phyloP scores from a whole-genome alignment of 2,888 invertebrate genomes.

The Torymus auratus region DNA sequence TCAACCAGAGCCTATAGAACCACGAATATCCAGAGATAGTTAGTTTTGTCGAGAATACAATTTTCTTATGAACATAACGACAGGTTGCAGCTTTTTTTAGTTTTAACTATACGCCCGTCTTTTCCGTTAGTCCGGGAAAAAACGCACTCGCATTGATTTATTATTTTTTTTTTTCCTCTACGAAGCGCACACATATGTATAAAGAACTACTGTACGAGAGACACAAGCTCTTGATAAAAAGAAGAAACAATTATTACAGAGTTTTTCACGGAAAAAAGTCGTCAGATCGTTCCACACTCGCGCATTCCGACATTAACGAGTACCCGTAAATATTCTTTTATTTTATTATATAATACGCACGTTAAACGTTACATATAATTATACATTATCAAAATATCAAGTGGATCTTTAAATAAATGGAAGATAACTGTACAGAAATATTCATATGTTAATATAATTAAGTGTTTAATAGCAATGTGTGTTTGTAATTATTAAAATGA shows the following conservation, averaged over 20 bases:
- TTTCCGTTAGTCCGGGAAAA: conserved; percentile 32
- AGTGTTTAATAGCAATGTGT: no score
- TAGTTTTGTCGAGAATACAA: conserved; percentile 54
- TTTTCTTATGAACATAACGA: conserved; percentile 56
- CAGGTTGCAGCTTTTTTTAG: conserved; percentile 42
- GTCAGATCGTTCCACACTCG: conserved; percentile 7
- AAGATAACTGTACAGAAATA: no score
- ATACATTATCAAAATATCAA: no score
- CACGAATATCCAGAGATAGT: conserved; percentile 56
- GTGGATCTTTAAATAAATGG: not conserved
- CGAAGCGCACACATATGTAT: conserved; percentile 58
- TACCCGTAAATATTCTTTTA: conserved; percentile 21
- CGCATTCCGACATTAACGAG: conserved; percentile 30
- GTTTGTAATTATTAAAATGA: no score
- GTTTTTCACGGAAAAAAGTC: conserved; percentile 40
- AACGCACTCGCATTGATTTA: conserved; percentile 15
- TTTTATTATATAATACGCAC: not conserved
- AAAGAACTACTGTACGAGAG: conserved; percentile 52
- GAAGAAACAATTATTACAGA: conserved; percentile 44
- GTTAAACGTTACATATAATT: not conserved
- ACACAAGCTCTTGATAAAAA: conserved; percentile 53
- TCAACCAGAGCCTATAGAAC: conserved; percentile 42
- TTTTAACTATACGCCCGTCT: conserved; percentile 45
- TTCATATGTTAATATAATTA: no score
- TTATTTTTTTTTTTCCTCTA: conserved; percentile 51